Evolutionary conservation across 2,113 vertebrate species (phyloP), one percentile per base, ranked within the genome.

Genomic region (Pavo muticus): DNA sequence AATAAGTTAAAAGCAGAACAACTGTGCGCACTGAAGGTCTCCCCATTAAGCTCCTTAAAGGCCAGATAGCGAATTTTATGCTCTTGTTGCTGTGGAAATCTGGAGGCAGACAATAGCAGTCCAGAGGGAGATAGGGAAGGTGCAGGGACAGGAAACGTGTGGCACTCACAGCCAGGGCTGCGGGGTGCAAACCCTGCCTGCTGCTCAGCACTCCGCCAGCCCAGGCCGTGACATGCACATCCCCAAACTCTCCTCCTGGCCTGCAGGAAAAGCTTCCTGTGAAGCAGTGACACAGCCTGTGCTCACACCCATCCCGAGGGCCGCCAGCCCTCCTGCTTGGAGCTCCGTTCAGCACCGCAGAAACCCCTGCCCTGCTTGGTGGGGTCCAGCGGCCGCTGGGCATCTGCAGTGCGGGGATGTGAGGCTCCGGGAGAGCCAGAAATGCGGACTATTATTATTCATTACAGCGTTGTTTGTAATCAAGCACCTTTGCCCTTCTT

Each of bases 1-100:
- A 98, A 92, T 91, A 91, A 97, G 97, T 97, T 97, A 95, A 98
- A 97, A 97, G 97, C 92, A 79, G 94, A 97, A 97, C 96, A 95
- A 95, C 75, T 78, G 25, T 88, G 90, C 89, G 75, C 91, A 84
- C 80, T 88, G 97, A 97, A 97, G 95, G 91, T 74, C 93, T 91
- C 72, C 92, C 94, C 92, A 68, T 97, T 90, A 92, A 92, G 91
- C 84, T 93, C 82, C 94, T 94, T 93, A 94, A 97, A 96, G 93
- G 84, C 85, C 93, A 94, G 78, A 88, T 73, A 83, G 21, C 81
- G 84, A 88, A 93, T 95, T 77, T 85, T 70, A 14, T 81, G 87
- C 68, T 82, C 82, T 90, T 19, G 19, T 94, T 92, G 80, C 93
- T 57, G 64, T 39, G 87, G 63, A 94, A 92, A 59, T 65, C 30